A percentile compares a stretch with the other conserved stretches of the same genome.
Conservation (phyloP, 2,888 invertebrate species). For the Sipha maydis region DNA sequence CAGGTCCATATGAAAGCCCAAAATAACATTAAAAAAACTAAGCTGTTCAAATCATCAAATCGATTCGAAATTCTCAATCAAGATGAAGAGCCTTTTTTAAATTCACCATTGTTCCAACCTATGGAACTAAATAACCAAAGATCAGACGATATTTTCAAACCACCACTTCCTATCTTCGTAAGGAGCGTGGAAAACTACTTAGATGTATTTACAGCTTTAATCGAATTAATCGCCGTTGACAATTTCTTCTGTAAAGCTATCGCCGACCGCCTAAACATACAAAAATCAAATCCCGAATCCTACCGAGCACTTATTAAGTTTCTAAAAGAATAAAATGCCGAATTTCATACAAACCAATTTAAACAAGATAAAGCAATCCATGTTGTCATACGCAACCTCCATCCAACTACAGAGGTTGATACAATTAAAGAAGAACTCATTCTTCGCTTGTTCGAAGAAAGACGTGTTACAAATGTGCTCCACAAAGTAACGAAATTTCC, state of each 20-base stretch:
- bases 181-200: background rate
- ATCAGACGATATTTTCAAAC: constrained; percentile 1
- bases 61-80: background rate
- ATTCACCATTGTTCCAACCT: background rate
- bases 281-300: background rate
- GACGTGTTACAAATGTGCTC: too few species aligned
- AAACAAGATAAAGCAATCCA: background rate
- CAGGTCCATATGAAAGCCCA: too few species aligned
- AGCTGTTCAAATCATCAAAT: constrained; percentile 6
- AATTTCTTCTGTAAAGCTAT: constrained; percentile 21
- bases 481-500: too few species aligned
- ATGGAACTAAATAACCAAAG: background rate
- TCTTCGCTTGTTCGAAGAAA: background rate
- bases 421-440: constrained; percentile 8
- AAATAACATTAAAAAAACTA: constrained; percentile 1
- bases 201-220: background rate
- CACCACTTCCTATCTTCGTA: constrained; percentile 6
- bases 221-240: background rate
- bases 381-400: background rate
- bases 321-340: background rate
- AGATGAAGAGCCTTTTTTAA: background rate
- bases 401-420: background rate
- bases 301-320: background rate
- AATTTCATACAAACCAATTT: constrained; percentile 14
- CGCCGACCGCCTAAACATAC: background rate